Percentiles rank a stretch among this genome's conserved stretches.
Conservation (phyloP, 2,888 invertebrate genomes). For the Cryptocheilus praepositus region DNA sequence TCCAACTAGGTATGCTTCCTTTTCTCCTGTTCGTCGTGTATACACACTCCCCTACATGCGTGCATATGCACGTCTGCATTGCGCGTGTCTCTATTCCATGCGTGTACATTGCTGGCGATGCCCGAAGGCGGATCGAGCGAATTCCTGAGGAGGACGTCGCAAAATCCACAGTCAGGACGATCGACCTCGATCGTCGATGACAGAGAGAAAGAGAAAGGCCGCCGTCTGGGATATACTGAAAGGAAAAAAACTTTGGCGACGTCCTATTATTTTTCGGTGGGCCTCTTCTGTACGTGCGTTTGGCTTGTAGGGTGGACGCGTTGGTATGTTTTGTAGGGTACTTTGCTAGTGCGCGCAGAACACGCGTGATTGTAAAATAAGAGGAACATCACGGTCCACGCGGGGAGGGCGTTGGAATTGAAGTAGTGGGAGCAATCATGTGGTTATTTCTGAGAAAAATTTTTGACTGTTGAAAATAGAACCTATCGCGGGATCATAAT, state of each 20-base stretch:
- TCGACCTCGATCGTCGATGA: slow-evolving; percentile 26
- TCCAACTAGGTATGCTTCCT: slow-evolving; percentile 61
- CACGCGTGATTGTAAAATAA: no score
- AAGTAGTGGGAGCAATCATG: no score
- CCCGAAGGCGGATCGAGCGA: slow-evolving; percentile 33
- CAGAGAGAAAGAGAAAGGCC: slow-evolving; percentile 9
- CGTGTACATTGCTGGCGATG: slow-evolving; percentile 8
- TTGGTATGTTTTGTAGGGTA: no score
- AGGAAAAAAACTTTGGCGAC: background rate
- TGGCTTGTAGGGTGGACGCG: no score
- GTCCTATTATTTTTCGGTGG: no score
- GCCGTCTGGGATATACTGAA: background rate
- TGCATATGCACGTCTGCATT: slow-evolving; percentile 19
- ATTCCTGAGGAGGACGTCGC: slow-evolving; percentile 35
- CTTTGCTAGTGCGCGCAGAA: no score
- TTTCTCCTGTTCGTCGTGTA: slow-evolving; percentile 47
- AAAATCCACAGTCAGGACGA: slow-evolving; percentile 24
- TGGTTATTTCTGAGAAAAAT: no score
- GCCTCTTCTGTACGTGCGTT: no score
- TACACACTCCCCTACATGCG: slow-evolving; percentile 12
- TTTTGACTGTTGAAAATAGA: no score
- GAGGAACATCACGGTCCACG: no score
- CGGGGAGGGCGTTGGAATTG: no score
- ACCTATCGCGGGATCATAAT: background rate
- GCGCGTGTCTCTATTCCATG: slow-evolving; percentile 11